Evolutionary conservation across 53 echinoderm and acorn worm genomes (phyloP).

Genomic region (Holothuria scabra): DNA sequence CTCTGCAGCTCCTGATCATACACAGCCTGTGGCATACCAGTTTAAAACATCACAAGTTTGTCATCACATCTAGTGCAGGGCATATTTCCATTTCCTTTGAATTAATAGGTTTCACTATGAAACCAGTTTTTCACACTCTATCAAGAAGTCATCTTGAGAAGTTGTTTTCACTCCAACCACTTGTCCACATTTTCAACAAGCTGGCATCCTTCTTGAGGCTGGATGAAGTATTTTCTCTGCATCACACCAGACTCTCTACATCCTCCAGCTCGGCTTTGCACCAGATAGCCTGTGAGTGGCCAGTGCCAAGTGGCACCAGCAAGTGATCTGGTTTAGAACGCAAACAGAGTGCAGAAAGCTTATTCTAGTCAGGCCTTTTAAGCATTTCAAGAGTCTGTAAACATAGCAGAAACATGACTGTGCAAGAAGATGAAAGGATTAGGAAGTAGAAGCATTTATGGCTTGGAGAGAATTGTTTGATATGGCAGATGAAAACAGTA

Average conservation of each 20-base stretch:
- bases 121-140: too few species aligned
- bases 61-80: too few species aligned
- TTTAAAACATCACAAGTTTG: too few species aligned
- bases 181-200: constrained; percentile 15
- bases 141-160: too few species aligned
- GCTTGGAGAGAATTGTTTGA: too few species aligned
- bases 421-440: constrained; percentile 22
- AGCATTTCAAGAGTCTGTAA: constrained; percentile 18
- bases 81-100: too few species aligned
- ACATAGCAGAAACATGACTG: constrained; percentile 24
- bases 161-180: constrained; percentile 14
- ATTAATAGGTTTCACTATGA: too few species aligned
- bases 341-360: not conserved
- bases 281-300: constrained; percentile 12
- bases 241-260: not conserved
- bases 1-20: too few species aligned
- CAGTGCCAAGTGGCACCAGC: constrained; percentile 16
- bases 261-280: constrained; percentile 23
- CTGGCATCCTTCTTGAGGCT: constrained; percentile 21
- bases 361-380: constrained; percentile 34
- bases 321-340: constrained; percentile 11
- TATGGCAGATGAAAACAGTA: too few species aligned
- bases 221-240: constrained; percentile 10
- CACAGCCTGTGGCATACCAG: too few species aligned
- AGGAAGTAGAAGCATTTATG: too few species aligned